Evolutionary conservation across 2,888 invertebrate species (phyloP), one percentile per base, ranked within the genome.

Genomic region (Spilarctia lutea): DNA sequence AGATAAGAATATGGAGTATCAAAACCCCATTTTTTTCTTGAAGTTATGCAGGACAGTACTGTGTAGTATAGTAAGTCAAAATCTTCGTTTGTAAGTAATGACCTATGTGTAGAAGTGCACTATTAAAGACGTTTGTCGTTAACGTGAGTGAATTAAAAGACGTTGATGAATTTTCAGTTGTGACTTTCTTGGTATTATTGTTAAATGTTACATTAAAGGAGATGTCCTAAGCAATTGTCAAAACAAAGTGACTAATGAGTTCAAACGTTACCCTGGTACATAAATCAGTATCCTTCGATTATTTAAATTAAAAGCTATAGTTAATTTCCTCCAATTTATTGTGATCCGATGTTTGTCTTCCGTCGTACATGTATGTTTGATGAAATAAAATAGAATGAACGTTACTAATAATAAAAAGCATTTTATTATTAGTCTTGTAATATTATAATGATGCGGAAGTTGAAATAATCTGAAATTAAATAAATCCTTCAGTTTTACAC

Each of bases 401-500:
- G 3, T 39, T 6, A 30, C 67, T 45, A 30, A 30, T 30, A 30
- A 67, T 67, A 18, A 42, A 18, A 45, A 8, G 8, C 20, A 24
- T 30, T 16, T 42, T 67, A 30, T 18, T 27, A 18, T 33, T 56
- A 70, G 69, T 60, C 39, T 35, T 35, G 27, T 56, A 56, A 39
- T 48, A 48, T 42, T 10, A 65, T 45, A 30, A 68, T 18, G 30
- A 33, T 48, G 48, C 30, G 30, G 35, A 56, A 52, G 30, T 63
- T 6, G 6, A 42, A 42, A 63, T 39, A 35, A 24, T 30, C 13
- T 20, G 60, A 66, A 68, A 68, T 73, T 65, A 35, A 73, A 68
- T 63, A 68, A 68, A 72, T 72, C 67, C 48, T 73, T 63, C 68
- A 45, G n/a, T 20, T 45, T 63, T 24, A 73, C 45, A 73, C 35